Base-by-base conservation (phyloP, 1,140 invertebrate species). In the Calosoma granatense region DNA sequence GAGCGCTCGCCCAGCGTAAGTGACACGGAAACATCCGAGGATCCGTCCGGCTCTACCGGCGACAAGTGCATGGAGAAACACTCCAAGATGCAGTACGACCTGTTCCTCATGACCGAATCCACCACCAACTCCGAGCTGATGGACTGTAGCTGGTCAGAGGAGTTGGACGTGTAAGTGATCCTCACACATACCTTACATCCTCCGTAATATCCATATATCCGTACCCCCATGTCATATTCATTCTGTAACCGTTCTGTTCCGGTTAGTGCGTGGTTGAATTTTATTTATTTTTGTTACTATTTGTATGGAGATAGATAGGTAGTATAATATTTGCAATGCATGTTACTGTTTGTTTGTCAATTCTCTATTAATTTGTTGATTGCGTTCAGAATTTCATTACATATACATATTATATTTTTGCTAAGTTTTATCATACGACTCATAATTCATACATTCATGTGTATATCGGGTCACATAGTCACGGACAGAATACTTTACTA, bases 31-130 rank as follows among this genome's bases (percentile, higher is more conserved):
- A 23, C 21, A 23, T 26, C 15, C 12, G 22, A 6, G n/a, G 26
- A 23, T 30, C 11, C 20, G 12, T 1, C 19, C 6, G 20, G n/a
- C 17, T 20, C 6, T 2, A n/a, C 19, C 22, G 22, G 21, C 22
- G 21, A 47, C 30, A 30, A 30, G 12, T 30, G n/a, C 17, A 53
- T 17, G 19, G 15, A 52, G 22, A 52, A 53, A 20, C 6, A 26
- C 12, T 57, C 56, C 4, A 22, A 57, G 26, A 57, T 36, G 56
- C 47, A 53, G 43, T 52, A 53, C 41, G 56, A 53, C 14, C 23
- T 52, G 11, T 41, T 30, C 17, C 20, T 52, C 15, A 9, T 36
- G 43, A 36, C 39, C 14, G 47, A 39, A 30, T 57, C 56, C 20
- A 52, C 51, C 14, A 52, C 51, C 14, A 53, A 20, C 23, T 39